Evolutionary conservation across 2,113 vertebrate species (phyloP).

Genomic region (Sinosuthora webbiana): DNA sequence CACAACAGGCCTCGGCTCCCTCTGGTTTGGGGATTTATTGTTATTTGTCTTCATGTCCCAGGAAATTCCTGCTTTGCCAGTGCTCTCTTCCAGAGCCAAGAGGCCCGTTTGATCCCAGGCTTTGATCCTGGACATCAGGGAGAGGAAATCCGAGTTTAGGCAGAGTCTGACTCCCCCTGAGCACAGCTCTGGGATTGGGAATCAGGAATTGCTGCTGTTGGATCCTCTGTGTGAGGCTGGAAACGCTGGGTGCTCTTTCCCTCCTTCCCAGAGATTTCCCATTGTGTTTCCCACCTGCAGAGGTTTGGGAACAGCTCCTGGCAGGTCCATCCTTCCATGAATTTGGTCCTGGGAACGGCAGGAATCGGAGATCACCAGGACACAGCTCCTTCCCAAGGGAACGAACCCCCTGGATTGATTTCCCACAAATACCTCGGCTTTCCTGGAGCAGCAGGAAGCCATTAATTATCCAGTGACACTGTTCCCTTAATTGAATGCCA

Average conservation of each 20-base stretch:
- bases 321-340: fast-evolving
- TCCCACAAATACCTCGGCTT: neutral
- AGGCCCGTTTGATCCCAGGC: neutral
- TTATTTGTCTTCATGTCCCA: neutral
- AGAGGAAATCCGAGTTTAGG: neutral
- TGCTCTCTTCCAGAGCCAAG: neutral
- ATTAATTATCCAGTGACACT: slow-evolving; percentile 26
- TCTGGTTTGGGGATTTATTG: neutral
- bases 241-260: fast-evolving
- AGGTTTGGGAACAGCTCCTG: neutral
- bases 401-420: neutral
- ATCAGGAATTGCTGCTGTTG: neutral
- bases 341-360: fast-evolving
- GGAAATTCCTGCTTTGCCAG: neutral
- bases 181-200: neutral
- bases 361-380: fast-evolving
- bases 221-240: neutral
- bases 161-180: neutral
- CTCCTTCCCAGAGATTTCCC: neutral
- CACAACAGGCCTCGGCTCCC: neutral
- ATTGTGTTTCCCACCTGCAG: fast-evolving
- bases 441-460: slow-evolving; percentile 45
- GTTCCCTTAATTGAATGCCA: slow-evolving; percentile 45
- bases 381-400: neutral
- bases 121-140: neutral